These are phyloP conservation scores for Morus bassanus DNA, from an alignment of 2,797 vertebrate species.

Conservation along the genomic window DNA sequence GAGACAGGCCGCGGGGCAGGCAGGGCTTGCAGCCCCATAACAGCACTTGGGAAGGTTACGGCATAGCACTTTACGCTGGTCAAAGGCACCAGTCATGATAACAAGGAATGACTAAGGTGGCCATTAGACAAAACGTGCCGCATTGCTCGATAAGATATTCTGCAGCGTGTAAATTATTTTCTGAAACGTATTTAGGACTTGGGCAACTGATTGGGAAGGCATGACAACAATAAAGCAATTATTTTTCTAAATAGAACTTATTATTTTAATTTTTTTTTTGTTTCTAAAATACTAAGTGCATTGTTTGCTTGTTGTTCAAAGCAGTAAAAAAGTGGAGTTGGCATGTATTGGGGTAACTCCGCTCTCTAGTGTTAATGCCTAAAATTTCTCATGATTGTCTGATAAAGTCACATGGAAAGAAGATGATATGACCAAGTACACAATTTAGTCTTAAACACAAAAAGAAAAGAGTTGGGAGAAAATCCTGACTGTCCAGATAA, in stretches of 20 bases:
- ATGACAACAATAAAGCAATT: conserved; percentile 1
- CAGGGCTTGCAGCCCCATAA: not conserved
- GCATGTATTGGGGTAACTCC: not conserved
- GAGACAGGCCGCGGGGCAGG: not conserved
- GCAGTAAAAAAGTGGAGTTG: not conserved
- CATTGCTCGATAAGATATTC: conserved; percentile 7
- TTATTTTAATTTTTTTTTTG: not conserved
- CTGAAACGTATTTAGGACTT: conserved; percentile 11
- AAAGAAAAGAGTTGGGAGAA: not conserved
- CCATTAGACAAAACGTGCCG: not conserved
- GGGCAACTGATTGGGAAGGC: not conserved
- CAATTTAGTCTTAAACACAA: not conserved
- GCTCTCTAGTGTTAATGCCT: not conserved
- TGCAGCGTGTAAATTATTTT: conserved; percentile 19
- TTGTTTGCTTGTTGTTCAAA: conserved; percentile 22
- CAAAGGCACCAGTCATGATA: not conserved
- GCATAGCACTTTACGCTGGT: not conserved
- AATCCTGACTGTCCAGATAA: not conserved
- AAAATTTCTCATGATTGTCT: not conserved
- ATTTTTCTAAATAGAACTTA: conserved; percentile 46
- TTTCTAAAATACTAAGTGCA: not conserved
- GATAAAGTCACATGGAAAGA: not conserved
- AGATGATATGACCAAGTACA: not conserved
- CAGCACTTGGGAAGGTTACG: not conserved
- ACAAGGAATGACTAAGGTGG: not conserved